Conservation (phyloP, 92 coral and sea anemone species). For the Phenganax stokvisi region DNA sequence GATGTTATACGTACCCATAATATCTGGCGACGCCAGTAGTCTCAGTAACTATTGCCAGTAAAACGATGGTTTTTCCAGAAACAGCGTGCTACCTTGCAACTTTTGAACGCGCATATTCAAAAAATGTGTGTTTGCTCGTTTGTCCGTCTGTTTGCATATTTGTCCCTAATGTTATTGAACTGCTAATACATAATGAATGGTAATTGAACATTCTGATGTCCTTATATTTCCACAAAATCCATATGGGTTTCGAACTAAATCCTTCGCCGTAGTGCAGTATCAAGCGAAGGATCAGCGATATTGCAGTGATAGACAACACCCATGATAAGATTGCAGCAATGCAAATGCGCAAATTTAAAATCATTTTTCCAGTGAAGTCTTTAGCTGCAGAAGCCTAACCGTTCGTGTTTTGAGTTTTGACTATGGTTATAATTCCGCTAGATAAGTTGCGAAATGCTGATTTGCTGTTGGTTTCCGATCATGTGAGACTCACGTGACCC, state of each 20-base stretch:
- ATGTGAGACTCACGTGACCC: no score
- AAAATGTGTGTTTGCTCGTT: no score
- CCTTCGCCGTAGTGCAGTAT: conserved; percentile 17
- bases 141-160: no score
- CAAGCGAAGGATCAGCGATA: conserved; percentile 5
- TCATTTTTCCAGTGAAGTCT: not conserved
- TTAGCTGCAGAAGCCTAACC: no score
- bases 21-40: conserved; percentile 10
- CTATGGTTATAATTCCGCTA: no score
- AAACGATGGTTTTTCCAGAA: conserved; percentile 1
- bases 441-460: no score
- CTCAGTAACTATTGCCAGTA: conserved; percentile 3
- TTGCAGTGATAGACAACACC: conserved; percentile 9
- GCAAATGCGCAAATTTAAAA: not conserved
- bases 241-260: not conserved
- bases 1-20: not conserved
- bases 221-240: not conserved
- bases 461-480: no score
- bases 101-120: not conserved
- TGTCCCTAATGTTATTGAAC: no score
- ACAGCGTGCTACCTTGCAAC: conserved; percentile 28
- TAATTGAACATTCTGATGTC: conserved; percentile 11
- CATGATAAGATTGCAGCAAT: not conserved
- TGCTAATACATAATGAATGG: conserved; percentile 17
- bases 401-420: no score